Evolutionary conservation across 1,140 invertebrate species (phyloP).

Genomic region (Drosophila parvula): DNA sequence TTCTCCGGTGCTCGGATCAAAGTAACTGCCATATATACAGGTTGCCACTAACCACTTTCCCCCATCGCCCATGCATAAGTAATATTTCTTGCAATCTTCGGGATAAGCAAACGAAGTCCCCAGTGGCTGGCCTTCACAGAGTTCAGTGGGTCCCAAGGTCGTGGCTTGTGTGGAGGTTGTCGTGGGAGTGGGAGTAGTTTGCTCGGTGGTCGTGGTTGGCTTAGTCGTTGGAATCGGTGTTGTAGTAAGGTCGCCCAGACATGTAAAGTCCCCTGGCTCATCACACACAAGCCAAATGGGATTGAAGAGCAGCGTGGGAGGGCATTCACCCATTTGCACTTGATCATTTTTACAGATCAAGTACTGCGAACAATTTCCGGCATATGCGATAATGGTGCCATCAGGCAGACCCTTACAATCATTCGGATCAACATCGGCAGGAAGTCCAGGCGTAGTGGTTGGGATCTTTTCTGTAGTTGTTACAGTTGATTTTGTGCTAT

Average conservation of each 20-base stretch:
- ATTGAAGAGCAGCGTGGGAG: constrained; percentile 56
- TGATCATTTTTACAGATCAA: constrained; percentile 48
- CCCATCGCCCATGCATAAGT: constrained; percentile 53
- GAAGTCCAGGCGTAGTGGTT: constrained; percentile 46
- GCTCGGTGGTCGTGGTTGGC: constrained; percentile 36
- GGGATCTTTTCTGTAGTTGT: constrained; percentile 21
- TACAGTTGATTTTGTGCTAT: constrained; percentile 13
- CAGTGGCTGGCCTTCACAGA: constrained; percentile 29
- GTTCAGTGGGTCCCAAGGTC: constrained; percentile 48
- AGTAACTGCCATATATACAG: constrained; percentile 57
- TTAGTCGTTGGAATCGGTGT: constrained; percentile 38
- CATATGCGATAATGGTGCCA: constrained; percentile 48
- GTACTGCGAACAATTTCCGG: constrained; percentile 62
- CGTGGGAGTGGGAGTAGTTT: constrained; percentile 24
- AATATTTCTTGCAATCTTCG: constrained; percentile 57
- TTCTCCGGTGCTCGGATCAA: constrained; percentile 49
- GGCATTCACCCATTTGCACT: constrained; percentile 47
- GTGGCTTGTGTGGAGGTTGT: constrained; percentile 33
- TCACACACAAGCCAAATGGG: constrained; percentile 58
- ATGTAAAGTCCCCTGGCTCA: constrained; percentile 48
- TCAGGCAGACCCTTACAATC: constrained; percentile 34
- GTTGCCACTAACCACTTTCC: constrained; percentile 26
- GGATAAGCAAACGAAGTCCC: constrained; percentile 53
- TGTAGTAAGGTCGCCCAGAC: constrained; percentile 63
- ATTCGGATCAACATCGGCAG: constrained; percentile 56